Conservation (phyloP, 2,113 vertebrate genomes). For the Odontophorus gujanensis region DNA sequence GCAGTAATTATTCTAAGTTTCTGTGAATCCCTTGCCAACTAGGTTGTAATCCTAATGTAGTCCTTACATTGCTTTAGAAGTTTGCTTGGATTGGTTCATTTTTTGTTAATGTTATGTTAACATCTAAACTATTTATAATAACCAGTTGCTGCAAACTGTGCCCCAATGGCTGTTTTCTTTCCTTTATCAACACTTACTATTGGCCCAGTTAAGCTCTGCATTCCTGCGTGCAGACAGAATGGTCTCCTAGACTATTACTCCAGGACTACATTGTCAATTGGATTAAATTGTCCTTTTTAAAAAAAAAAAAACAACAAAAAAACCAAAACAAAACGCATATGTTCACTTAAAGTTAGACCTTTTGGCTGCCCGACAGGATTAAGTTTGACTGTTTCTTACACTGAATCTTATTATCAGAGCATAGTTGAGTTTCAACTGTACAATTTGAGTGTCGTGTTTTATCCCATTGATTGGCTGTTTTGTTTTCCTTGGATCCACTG, state of each 20-base stretch:
- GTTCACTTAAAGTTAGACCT: not conserved
- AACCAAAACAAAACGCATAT: too few relatives aligned
- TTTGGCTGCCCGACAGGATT: not conserved
- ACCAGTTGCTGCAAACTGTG: not conserved
- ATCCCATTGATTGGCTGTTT: constrained; percentile 49
- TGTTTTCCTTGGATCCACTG: constrained; percentile 60
- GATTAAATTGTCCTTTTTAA: not conserved
- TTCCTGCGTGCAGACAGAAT: not conserved
- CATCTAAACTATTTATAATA: not conserved
- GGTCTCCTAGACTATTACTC: not conserved
- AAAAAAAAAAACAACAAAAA: too few relatives aligned
- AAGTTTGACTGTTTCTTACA: not conserved
- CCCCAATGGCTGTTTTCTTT: not conserved
- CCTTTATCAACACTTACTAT: not conserved
- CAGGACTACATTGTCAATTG: not conserved
- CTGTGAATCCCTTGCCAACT: not conserved
- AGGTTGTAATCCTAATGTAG: not conserved
- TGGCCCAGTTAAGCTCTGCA: not conserved
- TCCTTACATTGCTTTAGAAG: not conserved
- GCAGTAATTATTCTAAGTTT: not conserved
- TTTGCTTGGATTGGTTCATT: not conserved
- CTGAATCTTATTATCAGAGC: not conserved
- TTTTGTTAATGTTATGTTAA: not conserved
- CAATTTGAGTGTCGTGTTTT: not conserved
- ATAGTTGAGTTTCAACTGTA: not conserved